These are phyloP conservation scores for Coptodon rendalli DNA, from an alignment of 2,113 vertebrate genomes.

Conservation along the genomic window DNA sequence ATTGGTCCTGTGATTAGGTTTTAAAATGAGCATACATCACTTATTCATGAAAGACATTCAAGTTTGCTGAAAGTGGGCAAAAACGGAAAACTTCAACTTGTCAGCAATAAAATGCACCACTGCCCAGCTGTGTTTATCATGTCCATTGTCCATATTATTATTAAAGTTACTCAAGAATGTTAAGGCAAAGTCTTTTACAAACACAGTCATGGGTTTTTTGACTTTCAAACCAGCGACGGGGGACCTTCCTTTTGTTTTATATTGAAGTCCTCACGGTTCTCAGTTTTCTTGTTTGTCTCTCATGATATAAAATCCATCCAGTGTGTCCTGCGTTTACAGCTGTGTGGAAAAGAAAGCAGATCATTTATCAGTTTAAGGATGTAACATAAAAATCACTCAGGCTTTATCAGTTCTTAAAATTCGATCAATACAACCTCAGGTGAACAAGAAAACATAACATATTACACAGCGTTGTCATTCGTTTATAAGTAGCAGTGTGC, in stretches of 20 bases:
- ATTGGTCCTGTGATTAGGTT: not conserved
- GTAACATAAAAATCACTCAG: not conserved
- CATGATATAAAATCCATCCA: not conserved
- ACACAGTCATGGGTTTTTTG: not conserved
- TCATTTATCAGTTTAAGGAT: not conserved
- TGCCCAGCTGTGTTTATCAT: not conserved
- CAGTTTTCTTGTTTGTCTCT: not conserved
- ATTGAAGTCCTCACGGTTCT: not conserved
- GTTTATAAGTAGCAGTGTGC: not conserved
- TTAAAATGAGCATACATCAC: not conserved
- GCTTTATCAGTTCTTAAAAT: not conserved
- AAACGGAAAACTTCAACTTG: not conserved
- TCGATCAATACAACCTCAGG: not conserved
- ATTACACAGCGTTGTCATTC: not conserved
- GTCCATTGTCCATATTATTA: not conserved
- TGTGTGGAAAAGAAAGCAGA: not conserved
- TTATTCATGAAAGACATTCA: not conserved
- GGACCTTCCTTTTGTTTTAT: not conserved
- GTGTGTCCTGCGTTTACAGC: not conserved
- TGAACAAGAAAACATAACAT: not conserved
- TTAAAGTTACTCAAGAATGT: not conserved
- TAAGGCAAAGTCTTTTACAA: not conserved
- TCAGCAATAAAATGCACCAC: not conserved
- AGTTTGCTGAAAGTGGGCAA: not conserved
- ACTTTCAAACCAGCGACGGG: not conserved